Conservation (phyloP, 2,113 vertebrate species). For the Orycteropus afer region DNA sequence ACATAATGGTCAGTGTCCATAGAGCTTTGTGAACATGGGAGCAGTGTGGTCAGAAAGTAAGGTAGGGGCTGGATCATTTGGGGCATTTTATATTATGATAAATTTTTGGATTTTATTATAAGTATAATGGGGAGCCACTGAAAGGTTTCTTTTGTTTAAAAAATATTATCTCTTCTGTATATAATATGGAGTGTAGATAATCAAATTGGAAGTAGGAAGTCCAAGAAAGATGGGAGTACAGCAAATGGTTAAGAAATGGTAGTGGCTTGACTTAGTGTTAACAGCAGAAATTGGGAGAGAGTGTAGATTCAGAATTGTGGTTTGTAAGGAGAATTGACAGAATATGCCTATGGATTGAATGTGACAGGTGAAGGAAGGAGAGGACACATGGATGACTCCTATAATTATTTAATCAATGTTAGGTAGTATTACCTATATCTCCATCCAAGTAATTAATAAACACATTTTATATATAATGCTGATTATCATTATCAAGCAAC, state of each 20-base stretch:
- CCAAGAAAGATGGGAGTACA: not conserved
- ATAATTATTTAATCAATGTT: not conserved
- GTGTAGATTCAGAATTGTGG: not conserved
- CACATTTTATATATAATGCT: not conserved
- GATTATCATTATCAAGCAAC: not conserved
- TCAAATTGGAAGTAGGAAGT: not conserved
- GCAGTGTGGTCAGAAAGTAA: not conserved
- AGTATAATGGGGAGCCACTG: not conserved
- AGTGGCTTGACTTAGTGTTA: not conserved
- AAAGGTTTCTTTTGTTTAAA: not conserved
- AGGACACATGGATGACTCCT: not conserved
- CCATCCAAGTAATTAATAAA: not conserved
- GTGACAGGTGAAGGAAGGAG: not conserved
- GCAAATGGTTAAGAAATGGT: not conserved
- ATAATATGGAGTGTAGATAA: not conserved
- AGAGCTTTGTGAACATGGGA: not conserved
- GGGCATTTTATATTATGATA: not conserved
- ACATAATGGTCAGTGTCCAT: not conserved
- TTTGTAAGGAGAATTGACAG: not conserved
- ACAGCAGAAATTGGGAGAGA: not conserved
- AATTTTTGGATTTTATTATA: not conserved
- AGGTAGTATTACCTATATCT: not conserved
- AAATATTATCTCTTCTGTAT: not conserved
- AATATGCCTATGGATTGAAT: conserved; percentile 6
- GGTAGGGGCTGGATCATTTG: not conserved